phyloP scores from a whole-genome alignment of 1,140 invertebrate species.

The Theocolax elegans region DNA sequence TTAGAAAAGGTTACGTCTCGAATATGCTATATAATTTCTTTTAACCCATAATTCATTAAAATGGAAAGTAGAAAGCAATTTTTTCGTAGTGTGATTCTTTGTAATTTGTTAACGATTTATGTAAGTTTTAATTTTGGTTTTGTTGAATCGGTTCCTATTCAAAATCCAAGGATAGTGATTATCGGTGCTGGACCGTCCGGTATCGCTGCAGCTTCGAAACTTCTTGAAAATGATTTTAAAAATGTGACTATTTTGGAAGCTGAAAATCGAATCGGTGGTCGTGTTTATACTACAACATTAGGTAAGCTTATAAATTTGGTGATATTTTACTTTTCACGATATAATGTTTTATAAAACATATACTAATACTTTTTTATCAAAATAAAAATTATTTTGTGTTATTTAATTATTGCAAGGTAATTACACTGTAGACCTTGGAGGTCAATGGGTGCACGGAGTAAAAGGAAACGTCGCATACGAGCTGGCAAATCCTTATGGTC shows the following conservation, averaged over 20 bases:
- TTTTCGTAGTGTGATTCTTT: too few relatives aligned
- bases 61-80: too few relatives aligned
- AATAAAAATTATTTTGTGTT: constrained; percentile 59
- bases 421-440: constrained; percentile 80
- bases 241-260: constrained; percentile 59
- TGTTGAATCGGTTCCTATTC: background rate
- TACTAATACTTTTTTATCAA: constrained; percentile 76
- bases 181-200: constrained; percentile 72
- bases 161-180: constrained; percentile 8
- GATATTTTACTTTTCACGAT: too few relatives aligned
- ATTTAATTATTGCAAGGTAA: constrained; percentile 54
- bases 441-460: constrained; percentile 87
- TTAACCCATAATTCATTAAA: too few relatives aligned
- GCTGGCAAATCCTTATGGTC: constrained; percentile 64
- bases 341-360: too few relatives aligned
- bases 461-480: constrained; percentile 76
- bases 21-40: too few relatives aligned
- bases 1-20: too few relatives aligned
- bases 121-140: too few relatives aligned
- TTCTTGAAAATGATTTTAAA: constrained; percentile 60
- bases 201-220: constrained; percentile 69
- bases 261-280: constrained; percentile 76
- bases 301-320: background rate
- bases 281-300: constrained; percentile 3
- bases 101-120: too few relatives aligned